Evolutionary conservation across 1,140 invertebrate genomes (phyloP), one percentile per base, ranked within the genome.

Genomic region (Drosophila parabipectinata): DNA sequence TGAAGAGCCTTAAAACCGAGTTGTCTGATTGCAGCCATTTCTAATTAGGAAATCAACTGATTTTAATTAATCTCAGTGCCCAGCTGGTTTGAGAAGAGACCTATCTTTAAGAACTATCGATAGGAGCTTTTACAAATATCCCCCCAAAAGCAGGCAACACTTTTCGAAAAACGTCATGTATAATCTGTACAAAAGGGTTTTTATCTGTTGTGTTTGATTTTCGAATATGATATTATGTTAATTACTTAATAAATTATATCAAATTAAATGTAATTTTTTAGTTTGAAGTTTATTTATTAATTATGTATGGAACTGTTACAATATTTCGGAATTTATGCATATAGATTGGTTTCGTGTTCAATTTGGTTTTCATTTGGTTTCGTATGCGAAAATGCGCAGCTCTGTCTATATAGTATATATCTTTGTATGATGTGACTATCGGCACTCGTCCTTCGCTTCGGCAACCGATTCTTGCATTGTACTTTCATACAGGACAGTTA

Each of bases 301-400:
- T 75, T 81, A 77, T 87, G 75, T 71, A 74, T 87, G 81, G 73
- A 85, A 85, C 82, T 85, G 82, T 87, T 85, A 85, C 82, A 85
- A 78, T 85, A 75, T 81, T 81, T 61, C 67, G 68, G 74, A 80
- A 77, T 75, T 68, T 67, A 72, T 79, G 69, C 57, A 50, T 54
- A 60, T 75, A 74, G 71, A 48, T 77, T 62, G 73, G 45, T 69
- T 74, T 60, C 9, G 59, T 47, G 39, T 73, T 63, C 39, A 55
- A 85, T 73, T 66, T 77, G 51, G 53, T 64, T 64, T 61, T 56
- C 18, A 26, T 37, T 57, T 53, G 21, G 53, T 47, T 75, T 47
- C 24, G 30, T 53, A 41, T 63, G 67, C 64, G 34, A 69, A 71
- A 71, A 71, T 71, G 64, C 67, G 67, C 67, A 71, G 34, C 66